Evolutionary conservation across 2,797 vertebrate species (phyloP), one percentile per base, ranked within the genome.

Genomic region (Trachurus trachurus): DNA sequence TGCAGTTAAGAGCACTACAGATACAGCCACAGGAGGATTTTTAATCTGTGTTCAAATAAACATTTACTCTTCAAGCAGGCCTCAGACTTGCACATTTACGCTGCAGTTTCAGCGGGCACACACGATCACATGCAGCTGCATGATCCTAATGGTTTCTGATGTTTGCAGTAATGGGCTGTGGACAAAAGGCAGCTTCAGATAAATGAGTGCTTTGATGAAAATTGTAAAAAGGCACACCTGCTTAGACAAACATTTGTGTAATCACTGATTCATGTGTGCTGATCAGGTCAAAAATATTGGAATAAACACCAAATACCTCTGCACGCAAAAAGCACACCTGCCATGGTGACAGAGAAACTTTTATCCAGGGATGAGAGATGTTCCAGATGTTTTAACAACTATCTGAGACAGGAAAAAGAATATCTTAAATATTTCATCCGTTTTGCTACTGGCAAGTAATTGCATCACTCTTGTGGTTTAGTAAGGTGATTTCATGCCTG

Each of bases 401-500:
- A 44, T 47, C 9, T 62, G 22, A 50, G 17, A 42, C 21, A 22
- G 22, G 22, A 39, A 49, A 59, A 44, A n/a, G 8, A 26, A 47
- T 17, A 42, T 66, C 52, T 72, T 65, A 58, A 71, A 79, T 82
- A 80, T 84, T 75, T 82, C 19, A 86, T 70, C 58, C 66, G 47
- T 58, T 26, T 44, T 26, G 47, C 61, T 62, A 6, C 42, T 70
- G 67, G 66, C 68, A 75, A 53, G 68, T 79, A 69, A 70, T 67
- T 81, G 52, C 79, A 70, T 74, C 54, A 60, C 75, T 68, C 49
- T 17, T 54, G 56, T 75, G 80, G 70, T 83, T 80, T 52, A 58
- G 61, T 60, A n/a, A 58, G 70, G 54, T 84, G 26, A 86, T 86
- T 87, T 71, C 66, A 81, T 39, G 40, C n/a, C 63, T 64, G 39